phyloP scores from a whole-genome alignment of 2,113 vertebrate species.

The Balaenoptera acutorostrata region DNA sequence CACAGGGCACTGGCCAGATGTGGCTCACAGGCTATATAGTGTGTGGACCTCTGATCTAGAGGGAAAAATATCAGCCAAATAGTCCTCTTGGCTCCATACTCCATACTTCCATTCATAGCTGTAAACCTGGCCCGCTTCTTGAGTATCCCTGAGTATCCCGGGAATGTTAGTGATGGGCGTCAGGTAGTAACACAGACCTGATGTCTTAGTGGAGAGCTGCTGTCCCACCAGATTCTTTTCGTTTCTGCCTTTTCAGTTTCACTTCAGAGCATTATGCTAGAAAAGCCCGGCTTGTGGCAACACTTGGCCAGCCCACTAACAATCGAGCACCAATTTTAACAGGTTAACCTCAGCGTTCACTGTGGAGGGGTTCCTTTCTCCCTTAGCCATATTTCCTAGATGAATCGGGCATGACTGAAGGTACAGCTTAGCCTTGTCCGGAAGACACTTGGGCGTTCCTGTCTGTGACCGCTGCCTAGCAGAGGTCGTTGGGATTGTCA shows the following conservation, averaged over 20 bases:
- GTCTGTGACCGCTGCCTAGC: not conserved
- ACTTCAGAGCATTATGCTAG: not conserved
- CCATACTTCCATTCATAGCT: not conserved
- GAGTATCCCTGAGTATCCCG: not conserved
- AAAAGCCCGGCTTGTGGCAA: not conserved
- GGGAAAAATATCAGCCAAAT: not conserved
- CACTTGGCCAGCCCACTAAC: not conserved
- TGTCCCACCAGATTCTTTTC: too few species aligned
- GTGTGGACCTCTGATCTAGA: not conserved
- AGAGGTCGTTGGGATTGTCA: not conserved
- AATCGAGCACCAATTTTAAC: fast-evolving
- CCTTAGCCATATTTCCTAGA: not conserved
- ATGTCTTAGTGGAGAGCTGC: not conserved
- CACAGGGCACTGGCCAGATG: not conserved
- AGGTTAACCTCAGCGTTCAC: not conserved
- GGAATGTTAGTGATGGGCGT: not conserved
- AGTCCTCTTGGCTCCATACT: not conserved
- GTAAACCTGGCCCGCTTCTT: not conserved
- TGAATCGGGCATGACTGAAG: not conserved
- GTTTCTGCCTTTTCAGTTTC: not conserved
- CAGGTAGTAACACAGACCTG: not conserved
- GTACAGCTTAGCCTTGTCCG: not conserved
- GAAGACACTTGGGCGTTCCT: not conserved
- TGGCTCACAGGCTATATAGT: too few species aligned
- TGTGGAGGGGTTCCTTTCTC: not conserved